Evolutionary conservation across 2,888 invertebrate genomes (phyloP).

Genomic region (Noctua pronuba): DNA sequence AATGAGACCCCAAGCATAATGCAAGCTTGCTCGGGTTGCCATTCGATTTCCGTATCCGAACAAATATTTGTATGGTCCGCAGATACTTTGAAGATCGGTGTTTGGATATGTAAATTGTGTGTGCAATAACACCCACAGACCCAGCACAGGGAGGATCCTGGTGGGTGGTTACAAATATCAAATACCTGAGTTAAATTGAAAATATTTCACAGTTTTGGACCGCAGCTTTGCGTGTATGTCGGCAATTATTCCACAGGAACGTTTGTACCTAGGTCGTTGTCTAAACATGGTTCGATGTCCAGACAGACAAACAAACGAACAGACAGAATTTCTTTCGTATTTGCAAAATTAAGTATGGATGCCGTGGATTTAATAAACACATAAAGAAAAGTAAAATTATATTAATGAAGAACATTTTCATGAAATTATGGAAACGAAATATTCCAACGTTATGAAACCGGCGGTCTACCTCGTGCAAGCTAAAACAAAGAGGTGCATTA

Average conservation of each 20-base stretch:
- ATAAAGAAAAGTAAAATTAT: background rate
- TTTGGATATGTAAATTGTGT: conserved; percentile 51
- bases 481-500: conserved; percentile 38
- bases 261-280: background rate
- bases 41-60: conserved; percentile 55
- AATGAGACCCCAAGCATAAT: conserved; percentile 33
- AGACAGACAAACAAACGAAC: background rate
- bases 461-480: conserved; percentile 3
- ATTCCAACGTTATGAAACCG: conserved; percentile 19
- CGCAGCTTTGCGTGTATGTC: background rate
- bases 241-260: background rate
- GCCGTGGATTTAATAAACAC: background rate
- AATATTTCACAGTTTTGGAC: background rate
- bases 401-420: background rate
- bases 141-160: background rate
- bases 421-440: conserved; percentile 29
- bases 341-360: background rate
- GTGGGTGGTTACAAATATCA: conserved; percentile 6
- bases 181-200: conserved; percentile 13
- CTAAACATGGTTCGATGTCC: background rate
- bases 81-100: conserved; percentile 36
- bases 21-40: conserved; percentile 36
- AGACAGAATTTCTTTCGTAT: background rate
- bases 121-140: conserved; percentile 12
- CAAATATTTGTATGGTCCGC: conserved; percentile 49